Conservation (phyloP, 1,140 invertebrate species). For the Laupala kohalensis region DNA sequence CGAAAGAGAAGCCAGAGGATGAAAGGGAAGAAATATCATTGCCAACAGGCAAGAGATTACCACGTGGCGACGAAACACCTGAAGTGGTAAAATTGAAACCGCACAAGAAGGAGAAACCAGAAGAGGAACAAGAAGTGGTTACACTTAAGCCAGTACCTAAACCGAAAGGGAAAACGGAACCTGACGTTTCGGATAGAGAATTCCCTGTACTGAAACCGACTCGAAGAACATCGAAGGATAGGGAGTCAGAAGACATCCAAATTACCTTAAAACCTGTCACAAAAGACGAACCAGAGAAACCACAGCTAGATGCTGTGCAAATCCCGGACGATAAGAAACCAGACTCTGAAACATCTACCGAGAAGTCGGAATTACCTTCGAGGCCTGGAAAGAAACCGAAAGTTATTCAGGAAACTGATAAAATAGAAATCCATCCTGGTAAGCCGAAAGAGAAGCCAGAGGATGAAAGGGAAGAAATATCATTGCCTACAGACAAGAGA, state of each 20-base stretch:
- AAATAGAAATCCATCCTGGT: constrained; percentile 15
- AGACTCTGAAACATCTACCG: no score
- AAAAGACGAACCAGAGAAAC: not conserved
- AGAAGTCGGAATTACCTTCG: constrained; percentile 12
- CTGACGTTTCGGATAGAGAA: no score
- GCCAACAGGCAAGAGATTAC: no score
- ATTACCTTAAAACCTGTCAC: constrained; percentile 4
- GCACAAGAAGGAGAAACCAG: constrained; percentile 14
- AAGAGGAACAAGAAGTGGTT: constrained; percentile 9
- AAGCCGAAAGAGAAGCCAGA: constrained; percentile 19
- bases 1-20: constrained; percentile 21
- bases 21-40: constrained; percentile 8
- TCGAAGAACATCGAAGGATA: no score
- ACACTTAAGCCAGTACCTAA: constrained; percentile 19
- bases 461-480: constrained; percentile 15
- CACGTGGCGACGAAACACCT: no score
- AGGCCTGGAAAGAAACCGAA: constrained; percentile 21
- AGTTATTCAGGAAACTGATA: no score
- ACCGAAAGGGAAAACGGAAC: no score
- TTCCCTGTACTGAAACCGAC: no score
- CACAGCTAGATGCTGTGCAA: constrained; percentile 14
- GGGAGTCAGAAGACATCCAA: no score
- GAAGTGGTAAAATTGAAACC: no score
- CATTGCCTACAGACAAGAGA: no score
- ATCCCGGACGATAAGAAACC: no score